Evolutionary conservation across 2,888 invertebrate species (phyloP).

Genomic region (Agrotis clavis): DNA sequence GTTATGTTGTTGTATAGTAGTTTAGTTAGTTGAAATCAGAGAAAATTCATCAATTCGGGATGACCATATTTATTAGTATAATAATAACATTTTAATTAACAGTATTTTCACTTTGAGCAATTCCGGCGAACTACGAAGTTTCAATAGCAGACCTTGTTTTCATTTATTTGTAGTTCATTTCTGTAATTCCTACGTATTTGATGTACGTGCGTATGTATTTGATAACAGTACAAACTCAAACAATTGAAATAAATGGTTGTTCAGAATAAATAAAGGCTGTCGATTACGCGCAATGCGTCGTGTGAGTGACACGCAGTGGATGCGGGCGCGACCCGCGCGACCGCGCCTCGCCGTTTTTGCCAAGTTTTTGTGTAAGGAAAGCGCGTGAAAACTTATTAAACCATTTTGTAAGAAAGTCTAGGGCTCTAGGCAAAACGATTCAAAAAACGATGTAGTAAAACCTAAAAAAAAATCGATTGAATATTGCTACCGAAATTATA

Average conservation of each 20-base stretch:
- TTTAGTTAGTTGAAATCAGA: no score
- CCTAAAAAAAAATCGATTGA: no score
- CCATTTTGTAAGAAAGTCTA: background rate
- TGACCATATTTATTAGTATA: background rate
- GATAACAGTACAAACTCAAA: background rate
- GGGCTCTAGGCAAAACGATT: background rate
- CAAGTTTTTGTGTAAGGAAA: constrained; percentile 3
- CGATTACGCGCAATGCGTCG: constrained; percentile 1
- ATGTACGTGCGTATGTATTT: no score
- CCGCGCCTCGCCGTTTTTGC: constrained; percentile 11
- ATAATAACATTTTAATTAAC: background rate
- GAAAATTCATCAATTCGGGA: background rate
- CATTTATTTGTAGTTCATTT: no score
- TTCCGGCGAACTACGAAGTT: background rate
- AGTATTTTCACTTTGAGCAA: background rate
- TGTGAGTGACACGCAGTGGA: constrained; percentile 42
- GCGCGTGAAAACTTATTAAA: no score
- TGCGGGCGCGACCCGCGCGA: constrained; percentile 35
- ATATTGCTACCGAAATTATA: no score
- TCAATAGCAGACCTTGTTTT: background rate
- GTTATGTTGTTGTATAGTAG: no score
- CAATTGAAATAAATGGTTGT: constrained; percentile 6
- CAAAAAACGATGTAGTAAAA: no score
- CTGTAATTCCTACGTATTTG: background rate
- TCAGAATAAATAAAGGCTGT: constrained; percentile 22